phyloP scores from a whole-genome alignment of 2,113 vertebrate genomes.

The Hystrix brachyura region DNA sequence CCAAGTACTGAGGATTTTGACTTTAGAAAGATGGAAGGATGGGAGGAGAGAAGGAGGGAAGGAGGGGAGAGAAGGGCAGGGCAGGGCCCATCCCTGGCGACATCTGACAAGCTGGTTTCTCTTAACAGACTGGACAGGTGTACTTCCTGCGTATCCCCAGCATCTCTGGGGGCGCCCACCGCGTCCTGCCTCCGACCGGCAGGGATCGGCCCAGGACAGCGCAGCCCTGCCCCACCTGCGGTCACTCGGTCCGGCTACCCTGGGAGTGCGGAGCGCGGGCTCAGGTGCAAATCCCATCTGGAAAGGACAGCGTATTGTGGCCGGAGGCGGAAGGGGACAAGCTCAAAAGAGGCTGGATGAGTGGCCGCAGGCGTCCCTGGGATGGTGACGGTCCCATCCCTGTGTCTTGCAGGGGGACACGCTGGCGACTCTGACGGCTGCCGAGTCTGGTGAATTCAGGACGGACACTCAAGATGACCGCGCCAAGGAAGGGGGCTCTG shows the following conservation, averaged over 20 bases:
- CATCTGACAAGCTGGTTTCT: accelerated
- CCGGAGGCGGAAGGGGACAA: neutral
- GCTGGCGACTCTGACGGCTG: neutral
- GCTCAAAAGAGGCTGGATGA: neutral
- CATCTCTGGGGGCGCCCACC: neutral
- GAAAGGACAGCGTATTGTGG: neutral
- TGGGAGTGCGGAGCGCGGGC: neutral
- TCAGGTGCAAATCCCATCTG: neutral
- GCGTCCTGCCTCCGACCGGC: neutral
- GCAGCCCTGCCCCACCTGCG: too few relatives aligned
- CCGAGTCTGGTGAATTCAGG: neutral
- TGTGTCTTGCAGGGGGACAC: too few relatives aligned
- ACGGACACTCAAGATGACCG: neutral
- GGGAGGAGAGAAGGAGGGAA: accelerated
- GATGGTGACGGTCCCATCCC: neutral
- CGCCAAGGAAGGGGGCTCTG: neutral
- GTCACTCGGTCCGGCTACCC: too few relatives aligned
- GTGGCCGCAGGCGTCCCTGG: neutral
- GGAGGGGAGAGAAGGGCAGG: neutral
- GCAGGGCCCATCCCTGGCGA: too few relatives aligned
- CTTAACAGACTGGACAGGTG: neutral
- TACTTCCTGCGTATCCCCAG: neutral
- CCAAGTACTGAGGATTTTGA: neutral
- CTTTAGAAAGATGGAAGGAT: neutral
- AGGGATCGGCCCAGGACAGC: too few relatives aligned